Percentiles rank a stretch among this genome's conserved stretches.
These are phyloP conservation scores for Tetragonula clypearis DNA, from an alignment of 1,140 invertebrate species.

Conservation along the genomic window DNA sequence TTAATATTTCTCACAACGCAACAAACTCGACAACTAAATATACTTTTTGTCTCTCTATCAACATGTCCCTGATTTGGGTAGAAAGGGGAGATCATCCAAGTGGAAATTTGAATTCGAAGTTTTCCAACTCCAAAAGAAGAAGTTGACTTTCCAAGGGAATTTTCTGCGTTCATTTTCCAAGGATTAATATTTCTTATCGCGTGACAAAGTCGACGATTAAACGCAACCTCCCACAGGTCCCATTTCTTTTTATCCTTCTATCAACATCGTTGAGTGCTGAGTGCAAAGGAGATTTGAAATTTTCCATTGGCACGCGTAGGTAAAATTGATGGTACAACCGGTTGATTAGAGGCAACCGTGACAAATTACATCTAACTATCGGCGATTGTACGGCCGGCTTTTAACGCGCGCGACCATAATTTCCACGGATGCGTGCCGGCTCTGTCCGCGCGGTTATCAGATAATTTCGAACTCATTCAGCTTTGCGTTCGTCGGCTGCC, in stretches of 20 bases:
- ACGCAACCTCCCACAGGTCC: too few species aligned
- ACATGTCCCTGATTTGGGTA: too few species aligned
- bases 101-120: too few species aligned
- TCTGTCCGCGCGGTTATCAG: slow-evolving; percentile 23
- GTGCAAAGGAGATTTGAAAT: background rate
- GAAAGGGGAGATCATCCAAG: too few species aligned
- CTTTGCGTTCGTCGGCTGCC: slow-evolving; percentile 4
- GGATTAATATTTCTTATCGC: background rate
- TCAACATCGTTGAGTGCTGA: too few species aligned
- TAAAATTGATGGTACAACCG: background rate
- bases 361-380: slow-evolving; percentile 18
- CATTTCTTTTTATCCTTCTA: too few species aligned
- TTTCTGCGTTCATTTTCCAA: too few species aligned
- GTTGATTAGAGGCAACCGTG: slow-evolving; percentile 3
- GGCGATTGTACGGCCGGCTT: background rate
- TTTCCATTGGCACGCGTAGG: background rate
- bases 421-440: background rate
- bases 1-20: background rate
- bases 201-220: too few species aligned
- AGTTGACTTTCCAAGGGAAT: too few species aligned
- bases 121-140: too few species aligned
- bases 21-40: too few species aligned
- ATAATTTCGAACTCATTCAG: slow-evolving; percentile 9
- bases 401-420: slow-evolving; percentile 24
- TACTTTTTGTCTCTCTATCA: too few species aligned